Percentiles rank a stretch among this genome's conserved stretches.
These are phyloP conservation scores for Sarcophaga bullata DNA, from an alignment of 1,140 invertebrate species.

Conservation along the genomic window DNA sequence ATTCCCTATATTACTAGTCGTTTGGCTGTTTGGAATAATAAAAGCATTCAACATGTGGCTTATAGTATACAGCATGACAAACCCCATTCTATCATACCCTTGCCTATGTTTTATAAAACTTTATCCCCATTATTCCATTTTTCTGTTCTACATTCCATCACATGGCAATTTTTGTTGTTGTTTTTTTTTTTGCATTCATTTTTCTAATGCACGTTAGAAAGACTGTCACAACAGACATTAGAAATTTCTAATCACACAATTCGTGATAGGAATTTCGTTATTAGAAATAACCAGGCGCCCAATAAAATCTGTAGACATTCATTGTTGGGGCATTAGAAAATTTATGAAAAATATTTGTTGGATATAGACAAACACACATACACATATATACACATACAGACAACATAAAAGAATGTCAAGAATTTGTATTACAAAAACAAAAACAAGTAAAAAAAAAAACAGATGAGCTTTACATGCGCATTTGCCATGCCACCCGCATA, in stretches of 20 bases:
- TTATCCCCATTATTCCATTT: neutral
- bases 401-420: neutral
- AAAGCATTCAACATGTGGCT: too few relatives aligned
- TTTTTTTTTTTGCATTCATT: constrained; percentile 3
- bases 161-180: neutral
- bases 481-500: constrained; percentile 14
- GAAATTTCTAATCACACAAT: constrained; percentile 60
- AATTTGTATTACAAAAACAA: neutral
- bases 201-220: neutral
- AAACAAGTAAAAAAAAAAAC: neutral
- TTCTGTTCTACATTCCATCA: neutral
- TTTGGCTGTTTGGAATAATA: too few relatives aligned
- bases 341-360: constrained; percentile 23
- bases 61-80: too few relatives aligned
- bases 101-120: neutral
- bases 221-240: constrained; percentile 46
- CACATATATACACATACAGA: too few relatives aligned
- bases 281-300: constrained; percentile 60
- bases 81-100: neutral
- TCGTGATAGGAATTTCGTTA: constrained; percentile 61
- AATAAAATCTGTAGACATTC: constrained; percentile 33
- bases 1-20: too few relatives aligned
- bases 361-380: constrained; percentile 12
- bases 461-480: constrained; percentile 13
- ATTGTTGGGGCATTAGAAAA: constrained; percentile 41